These are phyloP conservation scores for Xenentodon cancila DNA, from an alignment of 2,797 vertebrate genomes.

Conservation along the genomic window DNA sequence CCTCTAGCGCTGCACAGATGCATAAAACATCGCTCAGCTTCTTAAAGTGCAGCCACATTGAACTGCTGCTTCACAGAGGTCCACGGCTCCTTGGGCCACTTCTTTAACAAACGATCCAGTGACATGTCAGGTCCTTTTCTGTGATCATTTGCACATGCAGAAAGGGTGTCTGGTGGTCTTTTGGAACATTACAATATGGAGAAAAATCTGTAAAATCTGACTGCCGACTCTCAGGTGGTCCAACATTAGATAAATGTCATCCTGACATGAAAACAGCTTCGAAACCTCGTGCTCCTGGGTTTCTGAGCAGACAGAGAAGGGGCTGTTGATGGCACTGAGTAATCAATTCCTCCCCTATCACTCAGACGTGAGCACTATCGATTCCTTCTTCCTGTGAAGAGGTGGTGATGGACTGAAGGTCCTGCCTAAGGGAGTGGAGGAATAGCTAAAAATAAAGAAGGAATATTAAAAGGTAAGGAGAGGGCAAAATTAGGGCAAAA, in stretches of 20 bases:
- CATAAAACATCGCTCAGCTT: slow-evolving; percentile 3
- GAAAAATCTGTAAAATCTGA: neutral
- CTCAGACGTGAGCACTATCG: slow-evolving; percentile 24
- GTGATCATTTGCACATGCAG: too few species aligned
- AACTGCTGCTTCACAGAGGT: slow-evolving; percentile 3
- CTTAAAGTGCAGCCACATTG: slow-evolving; percentile 14
- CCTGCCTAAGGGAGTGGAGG: slow-evolving; percentile 50
- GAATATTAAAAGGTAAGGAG: neutral
- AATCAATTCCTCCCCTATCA: slow-evolving; percentile 47
- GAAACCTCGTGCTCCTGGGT: slow-evolving; percentile 5
- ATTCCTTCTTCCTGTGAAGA: slow-evolving; percentile 44
- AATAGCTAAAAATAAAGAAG: slow-evolving; percentile 24
- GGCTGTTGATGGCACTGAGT: slow-evolving; percentile 2
- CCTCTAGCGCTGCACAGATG: neutral
- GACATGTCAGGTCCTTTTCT: too few species aligned
- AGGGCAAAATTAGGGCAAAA: slow-evolving; percentile 1
- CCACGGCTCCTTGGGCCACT: too few species aligned
- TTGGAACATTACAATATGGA: too few species aligned
- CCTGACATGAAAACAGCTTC: neutral
- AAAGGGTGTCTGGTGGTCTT: too few species aligned
- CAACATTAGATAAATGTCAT: slow-evolving; percentile 39
- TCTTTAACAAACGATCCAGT: too few species aligned
- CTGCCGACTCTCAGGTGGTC: slow-evolving; percentile 23
- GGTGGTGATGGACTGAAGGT: slow-evolving; percentile 58
- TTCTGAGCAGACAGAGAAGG: slow-evolving; percentile 34